These are phyloP conservation scores for Coracopsis vasa DNA, from an alignment of 2,113 vertebrate species.

Conservation along the genomic window DNA sequence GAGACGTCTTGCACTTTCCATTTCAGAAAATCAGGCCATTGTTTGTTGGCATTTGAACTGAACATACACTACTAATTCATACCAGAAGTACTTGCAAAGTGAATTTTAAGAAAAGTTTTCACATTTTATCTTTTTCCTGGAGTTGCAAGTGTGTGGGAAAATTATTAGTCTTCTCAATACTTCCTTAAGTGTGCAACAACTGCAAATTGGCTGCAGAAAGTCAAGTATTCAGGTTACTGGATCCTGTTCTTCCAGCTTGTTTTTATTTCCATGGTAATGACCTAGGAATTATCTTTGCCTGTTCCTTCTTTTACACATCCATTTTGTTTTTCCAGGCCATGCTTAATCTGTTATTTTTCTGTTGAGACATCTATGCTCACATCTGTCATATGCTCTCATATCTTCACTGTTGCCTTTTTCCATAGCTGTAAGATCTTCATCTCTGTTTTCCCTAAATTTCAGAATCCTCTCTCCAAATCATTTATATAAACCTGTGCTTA, in stretches of 20 bases:
- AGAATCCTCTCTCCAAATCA: neutral
- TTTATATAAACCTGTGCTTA: neutral
- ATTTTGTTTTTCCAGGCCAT: neutral
- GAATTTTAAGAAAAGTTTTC: neutral
- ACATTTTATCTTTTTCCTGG: neutral
- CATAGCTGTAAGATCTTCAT: neutral
- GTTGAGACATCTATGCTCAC: neutral
- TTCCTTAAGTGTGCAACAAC: neutral
- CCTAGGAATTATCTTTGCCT: neutral
- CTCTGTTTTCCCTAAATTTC: neutral
- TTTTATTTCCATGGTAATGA: neutral
- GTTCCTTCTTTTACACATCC: neutral
- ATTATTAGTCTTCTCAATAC: neutral
- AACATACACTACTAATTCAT: neutral
- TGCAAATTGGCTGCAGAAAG: neutral
- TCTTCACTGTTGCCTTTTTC: neutral
- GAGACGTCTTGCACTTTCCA: conserved; percentile 23
- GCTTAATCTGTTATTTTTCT: neutral
- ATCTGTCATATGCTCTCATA: neutral
- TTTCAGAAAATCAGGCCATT: conserved; percentile 36
- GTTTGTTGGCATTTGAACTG: conserved; percentile 27
- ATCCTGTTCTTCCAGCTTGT: neutral
- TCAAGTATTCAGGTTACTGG: neutral
- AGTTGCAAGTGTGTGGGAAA: neutral
- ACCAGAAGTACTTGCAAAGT: neutral